phyloP scores from a whole-genome alignment of 2,113 vertebrate genomes.

The Ceyx cyanopectus region DNA sequence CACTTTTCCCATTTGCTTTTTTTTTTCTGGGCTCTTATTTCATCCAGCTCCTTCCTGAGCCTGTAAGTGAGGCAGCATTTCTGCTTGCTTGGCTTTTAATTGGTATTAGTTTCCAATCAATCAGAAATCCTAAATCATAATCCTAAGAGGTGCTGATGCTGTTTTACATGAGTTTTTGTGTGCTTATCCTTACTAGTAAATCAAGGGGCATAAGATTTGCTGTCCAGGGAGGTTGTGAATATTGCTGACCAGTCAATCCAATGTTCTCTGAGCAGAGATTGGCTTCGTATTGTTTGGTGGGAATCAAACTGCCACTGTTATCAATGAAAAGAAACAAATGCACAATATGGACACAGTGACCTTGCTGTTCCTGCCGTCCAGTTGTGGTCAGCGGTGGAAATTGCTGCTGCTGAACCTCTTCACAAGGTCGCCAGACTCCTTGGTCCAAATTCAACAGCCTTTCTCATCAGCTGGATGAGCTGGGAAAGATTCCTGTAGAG shows the following conservation, averaged over 20 bases:
- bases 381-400: neutral
- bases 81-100: neutral
- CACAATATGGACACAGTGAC: neutral
- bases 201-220: neutral
- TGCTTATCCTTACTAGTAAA: neutral
- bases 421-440: neutral
- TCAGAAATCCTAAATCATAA: neutral
- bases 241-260: neutral
- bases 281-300: neutral
- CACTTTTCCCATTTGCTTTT: neutral
- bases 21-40: neutral
- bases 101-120: neutral
- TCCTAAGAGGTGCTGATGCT: neutral
- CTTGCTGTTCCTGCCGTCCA: fast-evolving
- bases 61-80: neutral
- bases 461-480: neutral
- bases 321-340: neutral
- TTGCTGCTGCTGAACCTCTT: neutral
- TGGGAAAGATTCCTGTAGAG: neutral
- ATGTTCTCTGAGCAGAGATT: neutral
- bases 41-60: neutral
- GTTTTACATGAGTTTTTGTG: neutral
- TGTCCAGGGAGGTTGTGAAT: neutral
- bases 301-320: neutral
- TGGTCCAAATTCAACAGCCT: neutral